Base-by-base conservation (phyloP, 53 echinoderm and acorn worm species). In the Zoroaster sp. region DNA sequence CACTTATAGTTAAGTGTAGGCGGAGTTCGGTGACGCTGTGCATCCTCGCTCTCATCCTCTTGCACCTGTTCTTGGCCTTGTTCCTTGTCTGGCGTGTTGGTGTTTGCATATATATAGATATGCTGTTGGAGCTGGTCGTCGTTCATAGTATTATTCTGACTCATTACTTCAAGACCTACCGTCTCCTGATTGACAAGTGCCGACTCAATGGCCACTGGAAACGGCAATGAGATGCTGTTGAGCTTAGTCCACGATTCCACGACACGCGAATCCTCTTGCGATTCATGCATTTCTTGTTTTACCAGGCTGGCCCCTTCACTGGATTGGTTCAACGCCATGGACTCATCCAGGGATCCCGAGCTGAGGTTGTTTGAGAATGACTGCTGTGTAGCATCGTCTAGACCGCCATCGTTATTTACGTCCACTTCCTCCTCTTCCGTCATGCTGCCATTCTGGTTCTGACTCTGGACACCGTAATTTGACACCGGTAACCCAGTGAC, bases 61-160 rank as follows among this genome's bases (percentile, higher is more conserved):
- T 3, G 43, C 17, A 70, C 85, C 12, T 46, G 47, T 10, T 72
- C 75, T 25, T 63, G 34, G 21, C 18, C 81, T 1, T 67, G 40
- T n/a, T 51, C 85, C 49, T 71, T 71, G 6, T 34, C 71, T 37
- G 69, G 33, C 1, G 72, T 47, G 10, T 85, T 71, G 35, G 85
- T 85, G 51, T 85, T 85, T 85, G 85, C 85, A 85, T 85, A 85
- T 40, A 85, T 85, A 70, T 85, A 85, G 14, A 85, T 85, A 69
- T 85, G 85, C 85, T 85, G 85, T 49, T 85, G 85, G 35, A 85
- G 69, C 51, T 85, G 85, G 51, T 85, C 77, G 15, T 77, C 79
- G 18, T 85, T 70, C 70, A 85, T 85, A 17, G 47, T 67, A 37
- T 49, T 32, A 20, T 69, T 35, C 21, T 18, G 65, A 79, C 37